Evolutionary conservation across 2,888 invertebrate genomes (phyloP).

Genomic region (Campoplex nolae): DNA sequence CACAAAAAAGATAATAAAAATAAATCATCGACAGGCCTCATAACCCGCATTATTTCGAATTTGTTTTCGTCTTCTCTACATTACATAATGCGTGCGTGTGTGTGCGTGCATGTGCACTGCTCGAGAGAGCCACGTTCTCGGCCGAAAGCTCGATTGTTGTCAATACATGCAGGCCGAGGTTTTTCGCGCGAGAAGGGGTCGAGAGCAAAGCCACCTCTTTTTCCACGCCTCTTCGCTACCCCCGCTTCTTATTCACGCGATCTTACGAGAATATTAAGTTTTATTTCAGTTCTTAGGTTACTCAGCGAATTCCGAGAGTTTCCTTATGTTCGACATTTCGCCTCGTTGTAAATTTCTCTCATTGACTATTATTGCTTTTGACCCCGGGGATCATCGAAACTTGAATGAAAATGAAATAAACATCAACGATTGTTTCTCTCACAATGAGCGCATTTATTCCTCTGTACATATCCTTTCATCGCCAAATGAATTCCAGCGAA

Average conservation of each 20-base stretch:
- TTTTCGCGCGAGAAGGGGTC: conserved; percentile 48
- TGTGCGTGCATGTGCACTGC: not conserved
- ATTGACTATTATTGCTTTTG: conserved; percentile 1
- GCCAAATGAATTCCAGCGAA: not conserved
- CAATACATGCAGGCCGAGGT: conserved; percentile 63
- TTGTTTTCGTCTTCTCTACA: not conserved
- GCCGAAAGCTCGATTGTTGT: conserved; percentile 60
- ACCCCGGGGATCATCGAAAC: not conserved
- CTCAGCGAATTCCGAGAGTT: not conserved
- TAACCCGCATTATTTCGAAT: conserved; percentile 21
- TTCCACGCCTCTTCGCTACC: conserved; percentile 58
- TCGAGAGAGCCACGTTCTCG: conserved; percentile 3
- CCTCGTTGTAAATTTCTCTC: not conserved
- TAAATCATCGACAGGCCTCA: not conserved
- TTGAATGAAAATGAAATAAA: conserved; percentile 9
- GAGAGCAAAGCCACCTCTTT: conserved; percentile 29
- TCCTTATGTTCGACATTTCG: not conserved
- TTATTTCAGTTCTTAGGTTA: not conserved
- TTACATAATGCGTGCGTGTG: conserved; percentile 40
- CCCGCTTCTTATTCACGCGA: conserved; percentile 4
- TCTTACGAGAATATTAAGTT: not conserved
- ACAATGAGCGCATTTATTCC: not conserved
- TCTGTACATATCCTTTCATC: not conserved
- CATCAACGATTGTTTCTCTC: not conserved
- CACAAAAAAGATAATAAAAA: not conserved